These are phyloP conservation scores for Brassicogethes aeneus DNA, from an alignment of 2,888 invertebrate species.

Conservation along the genomic window DNA sequence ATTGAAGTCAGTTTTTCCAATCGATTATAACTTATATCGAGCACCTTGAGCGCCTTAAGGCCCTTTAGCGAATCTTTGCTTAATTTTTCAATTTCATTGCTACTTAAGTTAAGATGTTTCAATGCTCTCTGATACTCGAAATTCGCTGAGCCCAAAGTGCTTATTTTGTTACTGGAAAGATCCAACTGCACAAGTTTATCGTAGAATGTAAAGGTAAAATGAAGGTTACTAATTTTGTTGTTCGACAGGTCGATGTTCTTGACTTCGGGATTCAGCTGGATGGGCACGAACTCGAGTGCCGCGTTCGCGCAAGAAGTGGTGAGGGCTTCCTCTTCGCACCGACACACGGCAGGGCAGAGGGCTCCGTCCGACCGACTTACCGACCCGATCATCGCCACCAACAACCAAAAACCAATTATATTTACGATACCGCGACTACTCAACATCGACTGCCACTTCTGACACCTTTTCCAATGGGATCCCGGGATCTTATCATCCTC, in stretches of 20 bases:
- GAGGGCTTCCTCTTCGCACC: conserved; percentile 72
- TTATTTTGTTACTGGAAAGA: conserved; percentile 72
- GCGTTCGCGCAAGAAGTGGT: conserved; percentile 70
- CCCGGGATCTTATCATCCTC: conserved; percentile 37
- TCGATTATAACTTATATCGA: conserved; percentile 71
- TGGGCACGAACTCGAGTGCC: conserved; percentile 75
- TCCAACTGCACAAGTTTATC: conserved; percentile 71
- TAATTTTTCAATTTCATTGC: conserved; percentile 62
- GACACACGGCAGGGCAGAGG: conserved; percentile 69
- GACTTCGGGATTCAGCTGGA: conserved; percentile 81
- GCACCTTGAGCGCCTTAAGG: conserved; percentile 53
- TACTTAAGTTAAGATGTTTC: conserved; percentile 65
- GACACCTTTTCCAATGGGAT: no score
- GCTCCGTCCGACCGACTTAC: conserved; percentile 32
- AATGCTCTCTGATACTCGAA: conserved; percentile 71
- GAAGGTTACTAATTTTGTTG: conserved; percentile 71
- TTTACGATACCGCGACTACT: no score
- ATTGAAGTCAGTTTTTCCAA: conserved; percentile 63
- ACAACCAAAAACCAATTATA: no score
- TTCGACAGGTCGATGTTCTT: conserved; percentile 74
- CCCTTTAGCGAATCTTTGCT: conserved; percentile 72
- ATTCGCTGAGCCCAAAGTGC: conserved; percentile 70
- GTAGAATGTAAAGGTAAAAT: conserved; percentile 73
- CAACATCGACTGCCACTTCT: no score
- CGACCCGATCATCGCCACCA: conserved; percentile 37